These are phyloP conservation scores for Myotis myotis DNA, from an alignment of 2,797 vertebrate genomes.

Conservation along the genomic window DNA sequence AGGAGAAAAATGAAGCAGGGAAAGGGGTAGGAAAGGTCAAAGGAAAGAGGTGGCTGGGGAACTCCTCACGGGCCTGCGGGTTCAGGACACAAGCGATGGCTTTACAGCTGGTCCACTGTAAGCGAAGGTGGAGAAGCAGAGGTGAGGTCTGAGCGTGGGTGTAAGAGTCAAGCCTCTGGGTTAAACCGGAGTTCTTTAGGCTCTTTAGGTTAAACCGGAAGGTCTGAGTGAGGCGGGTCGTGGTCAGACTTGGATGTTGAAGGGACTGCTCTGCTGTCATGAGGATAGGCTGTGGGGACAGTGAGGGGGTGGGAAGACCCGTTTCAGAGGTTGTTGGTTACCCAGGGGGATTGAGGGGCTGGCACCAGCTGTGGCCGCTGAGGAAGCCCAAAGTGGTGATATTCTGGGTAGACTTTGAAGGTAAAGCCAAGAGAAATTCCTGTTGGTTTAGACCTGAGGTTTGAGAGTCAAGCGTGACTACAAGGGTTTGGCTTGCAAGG, in stretches of 20 bases:
- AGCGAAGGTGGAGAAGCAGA: background rate
- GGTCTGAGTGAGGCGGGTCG: background rate
- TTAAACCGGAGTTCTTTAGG: too few species aligned
- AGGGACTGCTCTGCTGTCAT: background rate
- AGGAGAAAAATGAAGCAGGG: background rate
- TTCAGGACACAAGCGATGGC: background rate
- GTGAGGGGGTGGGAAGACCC: background rate
- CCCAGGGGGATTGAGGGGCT: background rate
- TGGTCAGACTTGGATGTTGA: background rate
- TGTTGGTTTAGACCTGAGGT: background rate
- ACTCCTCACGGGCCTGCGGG: background rate
- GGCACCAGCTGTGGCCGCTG: background rate
- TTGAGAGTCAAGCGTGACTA: background rate
- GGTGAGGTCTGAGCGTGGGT: background rate
- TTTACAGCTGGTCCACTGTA: background rate
- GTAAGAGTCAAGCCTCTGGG: background rate
- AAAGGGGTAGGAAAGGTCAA: background rate
- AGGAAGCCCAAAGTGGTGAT: too few species aligned
- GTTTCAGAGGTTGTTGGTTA: background rate
- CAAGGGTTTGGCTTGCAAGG: background rate
- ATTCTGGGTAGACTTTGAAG: background rate
- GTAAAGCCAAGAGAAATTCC: background rate
- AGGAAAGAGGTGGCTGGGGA: background rate
- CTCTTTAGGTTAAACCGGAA: background rate
- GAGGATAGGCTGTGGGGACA: background rate